These are phyloP conservation scores for Acronicta leporina DNA, from an alignment of 2,888 invertebrate genomes.

Conservation along the genomic window DNA sequence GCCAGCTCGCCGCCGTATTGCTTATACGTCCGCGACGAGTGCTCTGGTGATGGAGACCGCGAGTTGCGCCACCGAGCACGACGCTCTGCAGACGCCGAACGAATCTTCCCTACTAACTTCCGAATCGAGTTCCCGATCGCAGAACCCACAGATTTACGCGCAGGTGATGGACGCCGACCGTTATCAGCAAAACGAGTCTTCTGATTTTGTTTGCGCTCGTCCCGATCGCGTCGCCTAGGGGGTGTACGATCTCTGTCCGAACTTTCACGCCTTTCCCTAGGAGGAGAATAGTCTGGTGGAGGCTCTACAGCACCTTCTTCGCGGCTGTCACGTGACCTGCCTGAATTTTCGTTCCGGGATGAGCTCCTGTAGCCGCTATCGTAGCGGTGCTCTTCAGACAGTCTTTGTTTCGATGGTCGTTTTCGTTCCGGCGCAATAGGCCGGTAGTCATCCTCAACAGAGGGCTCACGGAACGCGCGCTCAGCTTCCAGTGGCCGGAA, in stretches of 20 bases:
- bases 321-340: conserved; percentile 82
- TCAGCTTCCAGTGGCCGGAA: conserved; percentile 83
- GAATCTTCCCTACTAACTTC: conserved; percentile 94
- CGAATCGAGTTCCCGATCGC: conserved; percentile 94
- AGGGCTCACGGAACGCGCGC: conserved; percentile 85
- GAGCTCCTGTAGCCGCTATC: conserved; percentile 89
- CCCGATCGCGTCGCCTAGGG: conserved; percentile 83
- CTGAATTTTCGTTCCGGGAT: conserved; percentile 87
- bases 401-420: conserved; percentile 88
- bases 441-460: conserved; percentile 84
- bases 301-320: conserved; percentile 90
- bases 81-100: conserved; percentile 92
- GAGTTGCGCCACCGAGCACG: conserved; percentile 90
- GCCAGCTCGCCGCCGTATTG: conserved; percentile 86
- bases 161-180: conserved; percentile 79
- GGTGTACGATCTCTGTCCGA: conserved; percentile 82
- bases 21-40: conserved; percentile 85
- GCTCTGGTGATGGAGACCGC: conserved; percentile 90
- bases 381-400: conserved; percentile 86
- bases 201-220: conserved; percentile 90
- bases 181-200: conserved; percentile 91
- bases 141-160: conserved; percentile 87
- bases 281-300: conserved; percentile 92
- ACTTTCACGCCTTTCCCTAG: conserved; percentile 83
- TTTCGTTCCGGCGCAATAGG: conserved; percentile 92